phyloP scores from a whole-genome alignment of 1,140 invertebrate species.

The Tetranychus cinnabarinus region DNA sequence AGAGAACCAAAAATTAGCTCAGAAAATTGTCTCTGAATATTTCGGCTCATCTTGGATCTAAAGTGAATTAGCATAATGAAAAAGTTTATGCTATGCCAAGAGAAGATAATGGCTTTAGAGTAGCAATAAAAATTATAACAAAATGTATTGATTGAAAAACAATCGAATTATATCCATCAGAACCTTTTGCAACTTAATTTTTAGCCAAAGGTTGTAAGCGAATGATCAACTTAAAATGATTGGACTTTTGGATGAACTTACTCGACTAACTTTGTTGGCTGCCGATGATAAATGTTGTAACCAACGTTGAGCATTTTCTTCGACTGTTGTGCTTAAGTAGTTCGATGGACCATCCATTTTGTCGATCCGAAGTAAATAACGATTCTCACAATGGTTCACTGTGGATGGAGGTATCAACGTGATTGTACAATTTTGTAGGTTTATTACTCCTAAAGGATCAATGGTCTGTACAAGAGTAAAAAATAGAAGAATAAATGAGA shows the following conservation, averaged over 20 bases:
- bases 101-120: no score
- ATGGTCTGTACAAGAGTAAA: constrained; percentile 12
- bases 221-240: no score
- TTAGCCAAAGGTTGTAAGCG: neutral
- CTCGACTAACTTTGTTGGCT: constrained; percentile 19
- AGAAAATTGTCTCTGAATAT: no score
- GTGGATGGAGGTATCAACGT: constrained; percentile 30
- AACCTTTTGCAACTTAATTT: neutral
- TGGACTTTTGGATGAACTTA: constrained; percentile 5
- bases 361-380: neutral
- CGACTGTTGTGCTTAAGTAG: constrained; percentile 52
- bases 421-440: constrained; percentile 56
- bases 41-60: no score
- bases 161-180: no score
- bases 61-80: no score
- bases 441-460: constrained; percentile 66
- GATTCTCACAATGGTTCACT: neutral
- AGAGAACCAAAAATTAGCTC: no score
- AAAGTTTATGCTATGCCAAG: no score
- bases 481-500: no score
- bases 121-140: no score
- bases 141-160: no score
- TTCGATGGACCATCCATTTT: constrained; percentile 17
- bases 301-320: constrained; percentile 33
- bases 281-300: constrained; percentile 33